Base-by-base conservation (phyloP, 2,888 invertebrate species). In the Philaethria dido region DNA sequence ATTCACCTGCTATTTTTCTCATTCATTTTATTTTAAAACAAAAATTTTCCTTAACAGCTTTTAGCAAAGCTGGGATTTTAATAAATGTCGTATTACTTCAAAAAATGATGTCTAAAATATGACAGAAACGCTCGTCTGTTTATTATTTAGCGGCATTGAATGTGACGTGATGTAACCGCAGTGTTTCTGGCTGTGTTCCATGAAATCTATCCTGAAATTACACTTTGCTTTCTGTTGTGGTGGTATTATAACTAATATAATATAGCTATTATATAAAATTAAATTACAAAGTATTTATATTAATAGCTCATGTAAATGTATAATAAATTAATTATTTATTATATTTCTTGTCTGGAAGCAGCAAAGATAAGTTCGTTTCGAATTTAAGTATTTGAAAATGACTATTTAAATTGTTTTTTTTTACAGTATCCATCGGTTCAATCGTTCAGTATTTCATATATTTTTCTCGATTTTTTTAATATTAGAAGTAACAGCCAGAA, bases 151-250 rank as follows among this genome's bases (percentile, higher is more conserved):
- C 48, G 48, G 61, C 61, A 65, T 65, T 59, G 64, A 65, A 62
- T 50, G 50, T 68, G 68, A 64, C 64, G 67, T 69, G 69, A 69
- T 64, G 57, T 44, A 69, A 69, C 69, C 69, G 68, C 69, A 68
- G 20, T 68, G 69, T 67, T 54, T 62, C 68, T 69, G 69, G 68
- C 68, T 52, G 64, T 25, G 29, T 57, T 69, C 64, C 69, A 69
- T 68, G 61, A 68, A 59, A 68, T 61, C 45, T 64, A 68, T 68
- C 64, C 62, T 68, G 68, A 59, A 64, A 68, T 68, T 68, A 68
- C 64, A 57, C 48, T 48, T 54, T 57, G 63, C 55, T 55, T 64
- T 47, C 36, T 42, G 11, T 60, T 33, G 29, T 47, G 45, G 45
- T 44, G 29, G 4, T 33, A 14, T 29, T 52, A 16, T 52, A 29